Evolutionary conservation across 2,888 invertebrate genomes (phyloP), one percentile per base, ranked within the genome.

Genomic region (Siphlonurus alternatus): DNA sequence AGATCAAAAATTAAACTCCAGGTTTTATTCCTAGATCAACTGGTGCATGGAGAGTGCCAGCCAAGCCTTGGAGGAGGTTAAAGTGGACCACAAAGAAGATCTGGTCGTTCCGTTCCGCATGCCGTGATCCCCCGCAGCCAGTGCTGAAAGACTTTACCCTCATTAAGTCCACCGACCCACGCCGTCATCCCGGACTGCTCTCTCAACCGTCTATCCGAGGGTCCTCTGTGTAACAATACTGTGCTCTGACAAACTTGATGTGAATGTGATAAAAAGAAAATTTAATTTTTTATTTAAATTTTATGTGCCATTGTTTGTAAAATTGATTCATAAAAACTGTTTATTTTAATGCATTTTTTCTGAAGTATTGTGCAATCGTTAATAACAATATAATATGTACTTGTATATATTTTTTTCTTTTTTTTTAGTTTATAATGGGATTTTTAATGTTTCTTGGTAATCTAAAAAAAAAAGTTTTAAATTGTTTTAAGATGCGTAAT

Each of bases 81-180:
- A 86, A 72, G 88, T 93, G 65, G 87, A 90, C 71, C 92, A 93
- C 72, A 89, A 87, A 74, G 93, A 93, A 75, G 91, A 93, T 71
- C 77, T 93, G 70, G 93, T 93, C 66, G 93, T 93, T 63, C 90
- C 92, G 10, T 93, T 93, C 80, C 80, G 86, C 72, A 87, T 89
- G 67, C 86, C 87, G 68, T 87, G 83, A 80, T 70, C 7, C n/a
- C n/a, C n/a, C n/a, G n/a, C n/a, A n/a, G n/a, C n/a, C n/a, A n/a
- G n/a, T n/a, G n/a, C n/a, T n/a, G n/a, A n/a, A n/a, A n/a, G n/a
- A n/a, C n/a, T n/a, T n/a, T n/a, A n/a, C 15, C 15, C 38, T 10
- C 38, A 38, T 38, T 38, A 15, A 38, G 15, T 38, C 15, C 15
- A 38, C 5, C 38, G 15, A 38, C 5, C n/a, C n/a, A n/a, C n/a